Evolutionary conservation across 1,140 invertebrate genomes (phyloP).

Genomic region (Calliphora vicina): DNA sequence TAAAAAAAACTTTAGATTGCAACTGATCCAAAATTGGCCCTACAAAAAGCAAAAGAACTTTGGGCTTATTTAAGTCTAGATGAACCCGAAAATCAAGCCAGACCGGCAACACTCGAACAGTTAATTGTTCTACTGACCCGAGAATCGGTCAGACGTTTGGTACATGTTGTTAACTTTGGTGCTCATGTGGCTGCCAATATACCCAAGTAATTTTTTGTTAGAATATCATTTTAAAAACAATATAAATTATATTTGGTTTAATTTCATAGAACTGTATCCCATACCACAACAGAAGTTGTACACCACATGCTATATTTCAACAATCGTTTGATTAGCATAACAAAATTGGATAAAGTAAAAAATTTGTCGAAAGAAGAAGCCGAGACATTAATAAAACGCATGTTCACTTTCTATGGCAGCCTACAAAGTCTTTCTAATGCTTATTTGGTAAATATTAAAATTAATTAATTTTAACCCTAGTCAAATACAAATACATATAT

Average conservation of each 20-base stretch:
- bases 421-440: constrained; percentile 52
- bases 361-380: constrained; percentile 58
- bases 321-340: constrained; percentile 56
- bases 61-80: constrained; percentile 75
- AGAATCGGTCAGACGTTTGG: constrained; percentile 76
- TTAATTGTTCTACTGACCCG: constrained; percentile 75
- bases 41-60: constrained; percentile 74
- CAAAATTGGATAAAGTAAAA: constrained; percentile 55
- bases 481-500: too few species aligned
- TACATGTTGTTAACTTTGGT: constrained; percentile 78
- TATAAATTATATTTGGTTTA: not conserved
- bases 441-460: constrained; percentile 51
- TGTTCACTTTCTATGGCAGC: constrained; percentile 52
- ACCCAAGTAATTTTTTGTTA: constrained; percentile 64
- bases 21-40: constrained; percentile 78
- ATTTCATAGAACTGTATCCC: constrained; percentile 48
- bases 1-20: constrained; percentile 67
- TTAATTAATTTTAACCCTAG: not conserved
- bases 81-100: constrained; percentile 83
- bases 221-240: not conserved
- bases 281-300: constrained; percentile 56
- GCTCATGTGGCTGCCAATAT: constrained; percentile 67
- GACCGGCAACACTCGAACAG: constrained; percentile 78
- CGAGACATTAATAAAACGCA: constrained; percentile 55
- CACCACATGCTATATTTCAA: constrained; percentile 57